phyloP scores from a whole-genome alignment of 2,888 invertebrate genomes.

The Melanostoma scalare region DNA sequence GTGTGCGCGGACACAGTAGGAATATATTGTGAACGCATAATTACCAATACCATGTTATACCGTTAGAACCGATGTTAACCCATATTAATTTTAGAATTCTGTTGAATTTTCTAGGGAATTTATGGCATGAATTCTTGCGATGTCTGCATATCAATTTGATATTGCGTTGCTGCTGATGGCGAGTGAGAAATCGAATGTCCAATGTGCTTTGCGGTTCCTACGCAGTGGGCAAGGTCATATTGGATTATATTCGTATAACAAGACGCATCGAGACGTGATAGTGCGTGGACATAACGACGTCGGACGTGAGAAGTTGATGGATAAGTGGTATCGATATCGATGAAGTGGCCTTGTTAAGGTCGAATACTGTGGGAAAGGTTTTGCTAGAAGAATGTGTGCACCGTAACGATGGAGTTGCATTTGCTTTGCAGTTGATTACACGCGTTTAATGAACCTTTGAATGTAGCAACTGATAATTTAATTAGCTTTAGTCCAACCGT shows the following conservation, averaged over 20 bases:
- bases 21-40: conserved; percentile 65
- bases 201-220: conserved; percentile 25
- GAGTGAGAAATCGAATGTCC: conserved; percentile 49
- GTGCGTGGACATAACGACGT: conserved; percentile 47
- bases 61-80: conserved; percentile 72
- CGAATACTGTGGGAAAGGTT: conserved; percentile 47
- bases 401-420: no score
- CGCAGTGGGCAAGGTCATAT: conserved; percentile 66
- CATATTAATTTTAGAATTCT: conserved; percentile 72
- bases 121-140: conserved; percentile 64
- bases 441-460: no score
- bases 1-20: conserved; percentile 50
- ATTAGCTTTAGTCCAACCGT: no score
- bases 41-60: conserved; percentile 44
- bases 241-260: conserved; percentile 28
- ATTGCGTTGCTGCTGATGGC: conserved; percentile 47
- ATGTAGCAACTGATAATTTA: no score
- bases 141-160: conserved; percentile 71
- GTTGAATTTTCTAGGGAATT: conserved; percentile 65
- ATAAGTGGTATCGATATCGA: conserved; percentile 16
- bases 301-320: conserved; percentile 35
- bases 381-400: conserved; percentile 4
- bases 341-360: conserved; percentile 66
- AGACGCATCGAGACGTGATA: conserved; percentile 58
- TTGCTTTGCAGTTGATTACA: no score